These are phyloP conservation scores for Eudemis profundana DNA, from an alignment of 2,888 invertebrate species.

Conservation along the genomic window DNA sequence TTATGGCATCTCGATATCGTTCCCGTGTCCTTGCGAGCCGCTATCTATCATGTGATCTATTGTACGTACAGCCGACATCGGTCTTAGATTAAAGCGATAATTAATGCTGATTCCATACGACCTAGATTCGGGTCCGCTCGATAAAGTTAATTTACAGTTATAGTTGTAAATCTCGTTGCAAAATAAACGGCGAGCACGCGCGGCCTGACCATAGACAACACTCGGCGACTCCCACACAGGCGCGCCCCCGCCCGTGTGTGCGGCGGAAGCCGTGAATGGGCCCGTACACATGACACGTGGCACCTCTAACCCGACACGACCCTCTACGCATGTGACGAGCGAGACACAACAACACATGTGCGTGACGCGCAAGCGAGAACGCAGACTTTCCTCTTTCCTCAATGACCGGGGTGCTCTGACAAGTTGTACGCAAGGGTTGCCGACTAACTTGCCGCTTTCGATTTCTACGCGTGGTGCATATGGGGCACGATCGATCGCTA, in stretches of 20 bases:
- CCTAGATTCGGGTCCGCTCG: conserved; percentile 82
- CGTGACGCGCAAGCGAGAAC: conserved; percentile 69
- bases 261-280: conserved; percentile 64
- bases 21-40: conserved; percentile 80
- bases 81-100: conserved; percentile 83
- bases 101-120: conserved; percentile 86
- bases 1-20: conserved; percentile 65
- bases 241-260: conserved; percentile 32
- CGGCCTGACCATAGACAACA: conserved; percentile 81
- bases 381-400: conserved; percentile 67
- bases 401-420: conserved; percentile 79
- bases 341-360: conserved; percentile 73
- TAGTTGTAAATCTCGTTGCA: conserved; percentile 84
- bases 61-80: conserved; percentile 80
- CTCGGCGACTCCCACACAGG: conserved; percentile 71
- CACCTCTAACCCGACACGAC: conserved; percentile 46
- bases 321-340: conserved; percentile 68
- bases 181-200: conserved; percentile 79
- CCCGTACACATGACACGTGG: conserved; percentile 65
- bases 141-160: conserved; percentile 85
- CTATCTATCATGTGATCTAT: conserved; percentile 85
- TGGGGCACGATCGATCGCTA: conserved; percentile 78
- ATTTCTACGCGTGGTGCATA: conserved; percentile 79
- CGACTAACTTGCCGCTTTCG: conserved; percentile 76
- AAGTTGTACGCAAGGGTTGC: conserved; percentile 80